phyloP scores from a whole-genome alignment of 2,797 vertebrate genomes.

The Lepidocolaptes lacrymiger region DNA sequence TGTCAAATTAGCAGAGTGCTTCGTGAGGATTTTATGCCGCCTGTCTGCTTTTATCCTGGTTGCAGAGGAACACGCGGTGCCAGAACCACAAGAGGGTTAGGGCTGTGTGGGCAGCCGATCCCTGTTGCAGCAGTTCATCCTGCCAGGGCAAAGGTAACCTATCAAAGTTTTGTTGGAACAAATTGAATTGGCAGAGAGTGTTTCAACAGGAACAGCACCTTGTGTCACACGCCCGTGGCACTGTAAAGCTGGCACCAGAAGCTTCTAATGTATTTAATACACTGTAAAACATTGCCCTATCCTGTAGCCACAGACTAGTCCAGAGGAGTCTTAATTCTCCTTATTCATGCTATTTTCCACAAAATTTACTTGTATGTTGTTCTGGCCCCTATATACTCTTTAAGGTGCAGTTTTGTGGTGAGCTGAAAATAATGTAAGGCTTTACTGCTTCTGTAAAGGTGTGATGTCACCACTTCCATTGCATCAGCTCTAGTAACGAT shows the following conservation, averaged over 20 bases:
- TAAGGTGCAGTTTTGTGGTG: not conserved
- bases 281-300: not conserved
- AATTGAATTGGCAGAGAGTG: not conserved
- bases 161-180: not conserved
- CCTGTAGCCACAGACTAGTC: not conserved
- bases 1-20: slow-evolving; percentile 44
- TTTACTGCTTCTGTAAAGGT: not conserved
- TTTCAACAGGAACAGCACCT: not conserved
- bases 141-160: not conserved
- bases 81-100: not conserved
- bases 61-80: not conserved
- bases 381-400: not conserved
- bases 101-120: not conserved
- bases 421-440: not conserved
- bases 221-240: not conserved
- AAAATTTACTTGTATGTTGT: not conserved
- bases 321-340: not conserved
- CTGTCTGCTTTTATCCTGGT: not conserved
- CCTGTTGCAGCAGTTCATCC: not conserved
- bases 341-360: accelerated
- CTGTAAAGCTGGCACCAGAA: not conserved
- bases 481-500: not conserved
- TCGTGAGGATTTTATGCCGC: not conserved
- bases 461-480: slow-evolving; percentile 40
- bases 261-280: not conserved